Evolutionary conservation across 2,113 vertebrate genomes (phyloP).

Genomic region (Neolamprologus hecqui): DNA sequence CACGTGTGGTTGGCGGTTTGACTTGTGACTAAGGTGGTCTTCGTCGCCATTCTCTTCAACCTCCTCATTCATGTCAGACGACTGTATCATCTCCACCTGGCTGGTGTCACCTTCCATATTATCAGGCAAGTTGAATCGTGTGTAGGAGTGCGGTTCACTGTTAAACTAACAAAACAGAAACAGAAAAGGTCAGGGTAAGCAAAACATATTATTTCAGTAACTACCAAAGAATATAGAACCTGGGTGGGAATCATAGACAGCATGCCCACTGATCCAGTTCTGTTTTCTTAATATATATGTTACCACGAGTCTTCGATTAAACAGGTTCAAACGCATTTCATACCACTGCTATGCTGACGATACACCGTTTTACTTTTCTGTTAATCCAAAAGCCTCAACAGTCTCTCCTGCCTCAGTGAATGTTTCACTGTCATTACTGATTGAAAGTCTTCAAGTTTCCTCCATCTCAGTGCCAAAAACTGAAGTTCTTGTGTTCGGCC

Average conservation of each 20-base stretch:
- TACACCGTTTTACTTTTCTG: neutral
- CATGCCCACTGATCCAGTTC: neutral
- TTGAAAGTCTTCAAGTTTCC: neutral
- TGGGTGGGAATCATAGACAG: neutral
- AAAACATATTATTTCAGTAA: neutral
- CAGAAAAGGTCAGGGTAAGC: neutral
- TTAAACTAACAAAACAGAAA: constrained; percentile 41
- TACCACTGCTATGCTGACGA: neutral
- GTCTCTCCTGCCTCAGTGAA: neutral
- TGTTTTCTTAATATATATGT: neutral
- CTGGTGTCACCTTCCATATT: constrained; percentile 89
- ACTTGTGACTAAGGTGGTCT: constrained; percentile 52
- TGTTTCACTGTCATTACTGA: neutral
- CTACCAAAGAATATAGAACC: neutral
- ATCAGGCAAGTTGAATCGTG: constrained; percentile 86
- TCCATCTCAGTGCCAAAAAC: neutral
- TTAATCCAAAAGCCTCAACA: neutral
- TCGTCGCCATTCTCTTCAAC: constrained; percentile 65
- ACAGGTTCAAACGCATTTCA: neutral
- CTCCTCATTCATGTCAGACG: constrained; percentile 81
- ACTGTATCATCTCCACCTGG: constrained; percentile 93
- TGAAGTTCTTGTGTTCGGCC: neutral
- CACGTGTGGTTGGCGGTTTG: constrained; percentile 25
- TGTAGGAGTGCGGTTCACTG: constrained; percentile 83
- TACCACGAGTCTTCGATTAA: neutral